These are phyloP conservation scores for Parapsyche elsis DNA, from an alignment of 1,140 invertebrate species.

Conservation along the genomic window DNA sequence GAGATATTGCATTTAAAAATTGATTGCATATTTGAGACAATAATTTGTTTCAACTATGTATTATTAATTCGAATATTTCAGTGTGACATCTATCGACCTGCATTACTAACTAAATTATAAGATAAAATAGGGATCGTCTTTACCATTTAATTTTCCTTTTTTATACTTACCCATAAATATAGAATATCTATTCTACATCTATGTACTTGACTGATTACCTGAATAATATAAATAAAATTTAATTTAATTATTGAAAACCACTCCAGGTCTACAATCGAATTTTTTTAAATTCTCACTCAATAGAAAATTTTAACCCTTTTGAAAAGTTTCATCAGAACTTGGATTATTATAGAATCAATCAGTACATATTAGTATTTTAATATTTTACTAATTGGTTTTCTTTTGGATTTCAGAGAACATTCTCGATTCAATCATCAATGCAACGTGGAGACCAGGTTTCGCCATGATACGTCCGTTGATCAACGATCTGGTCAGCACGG, in stretches of 20 bases:
- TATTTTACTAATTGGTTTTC: slow-evolving; percentile 9
- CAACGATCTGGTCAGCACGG: slow-evolving; percentile 82
- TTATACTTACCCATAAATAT: too few species aligned
- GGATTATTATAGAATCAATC: too few species aligned
- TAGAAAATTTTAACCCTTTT: background rate
- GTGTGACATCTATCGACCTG: too few species aligned
- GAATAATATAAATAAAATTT: too few species aligned
- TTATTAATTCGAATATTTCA: too few species aligned
- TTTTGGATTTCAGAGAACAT: slow-evolving; percentile 73
- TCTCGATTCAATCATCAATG: slow-evolving; percentile 75
- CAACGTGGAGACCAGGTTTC: slow-evolving; percentile 81
- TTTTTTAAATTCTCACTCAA: background rate
- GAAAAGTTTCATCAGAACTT: background rate
- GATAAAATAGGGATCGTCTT: too few species aligned
- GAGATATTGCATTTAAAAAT: background rate
- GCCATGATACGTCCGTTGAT: slow-evolving; percentile 77
- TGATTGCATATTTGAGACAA: background rate
- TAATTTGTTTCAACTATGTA: background rate
- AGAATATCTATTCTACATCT: too few species aligned
- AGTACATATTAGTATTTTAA: too few species aligned
- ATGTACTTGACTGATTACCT: too few species aligned
- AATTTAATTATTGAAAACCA: too few species aligned
- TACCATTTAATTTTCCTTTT: too few species aligned
- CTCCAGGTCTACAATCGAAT: background rate
- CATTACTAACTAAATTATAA: too few species aligned